Base-by-base conservation (phyloP, 2,888 invertebrate genomes). In the Pollenia griseotomentosa region DNA sequence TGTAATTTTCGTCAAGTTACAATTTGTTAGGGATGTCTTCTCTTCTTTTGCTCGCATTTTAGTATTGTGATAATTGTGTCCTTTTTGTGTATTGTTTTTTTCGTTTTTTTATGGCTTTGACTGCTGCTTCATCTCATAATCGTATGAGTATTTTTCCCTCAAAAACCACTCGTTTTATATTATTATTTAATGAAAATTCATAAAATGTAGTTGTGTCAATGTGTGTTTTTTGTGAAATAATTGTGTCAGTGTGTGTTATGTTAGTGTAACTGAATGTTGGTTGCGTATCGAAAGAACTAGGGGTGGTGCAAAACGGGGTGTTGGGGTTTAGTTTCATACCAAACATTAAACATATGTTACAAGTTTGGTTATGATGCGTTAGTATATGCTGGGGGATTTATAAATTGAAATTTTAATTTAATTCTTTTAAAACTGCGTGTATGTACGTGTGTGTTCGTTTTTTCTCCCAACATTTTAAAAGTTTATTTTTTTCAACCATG, bases 321-420 rank as follows among this genome's bases (percentile, higher is more conserved):
- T 33, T 66, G 12, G 33, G 79, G 46, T 6, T 70, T 68, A 19
- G 68, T 80, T 86, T 74, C 74, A 79, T 74, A 63, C 44, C 79
- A 70, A 77, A 83, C 83, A 83, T 70, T 70, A 57, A 86, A 83
- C 86, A 86, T 83, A 83, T 83, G 86, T 71, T 82, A 66, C 83
- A 65, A 59, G 75, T 83, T 66, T 70, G 53, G 66, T 55, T 77
- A 48, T 65, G 59, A 59, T 77, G 68, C 73, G 70, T 83, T 59
- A 71, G 70, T 71, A 75, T 83, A 44, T 80, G 70, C 65, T 70
- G 73, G 81, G 81, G 88, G 87, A 88, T 89, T 89, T 88, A 75
- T 65, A 63, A 88, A 88, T 89, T 89, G 88, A 87, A 88, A 89
- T 84, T 89, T 88, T 88, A 88, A 88, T 89, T 88, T 88, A 87